These are phyloP conservation scores for Garrulus glandarius DNA, from an alignment of 2,797 vertebrate species.

Conservation along the genomic window DNA sequence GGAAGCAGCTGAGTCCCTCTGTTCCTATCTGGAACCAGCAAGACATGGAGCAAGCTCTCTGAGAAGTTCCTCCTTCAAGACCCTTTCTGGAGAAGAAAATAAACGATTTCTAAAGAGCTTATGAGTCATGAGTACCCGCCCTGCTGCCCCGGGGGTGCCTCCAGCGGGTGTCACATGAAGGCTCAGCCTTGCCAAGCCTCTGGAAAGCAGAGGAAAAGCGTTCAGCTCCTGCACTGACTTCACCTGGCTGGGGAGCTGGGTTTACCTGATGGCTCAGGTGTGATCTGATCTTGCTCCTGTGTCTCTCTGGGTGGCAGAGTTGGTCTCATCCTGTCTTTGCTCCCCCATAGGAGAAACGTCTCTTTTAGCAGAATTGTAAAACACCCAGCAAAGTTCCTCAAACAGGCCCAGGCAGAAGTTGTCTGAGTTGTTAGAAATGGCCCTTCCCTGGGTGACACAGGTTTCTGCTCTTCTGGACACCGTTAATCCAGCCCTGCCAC, in stretches of 20 bases:
- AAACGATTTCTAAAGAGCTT: slow-evolving; percentile 12
- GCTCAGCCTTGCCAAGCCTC: not conserved
- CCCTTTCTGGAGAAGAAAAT: slow-evolving; percentile 4
- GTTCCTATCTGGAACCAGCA: not conserved
- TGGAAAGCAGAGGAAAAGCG: not conserved
- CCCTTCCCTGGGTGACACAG: not conserved
- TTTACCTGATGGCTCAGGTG: not conserved
- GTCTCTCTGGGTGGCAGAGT: not conserved
- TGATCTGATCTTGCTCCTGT: not conserved
- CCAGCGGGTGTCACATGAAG: not conserved
- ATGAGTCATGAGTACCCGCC: slow-evolving; percentile 26
- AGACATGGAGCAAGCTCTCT: not conserved
- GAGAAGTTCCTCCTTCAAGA: slow-evolving; percentile 4
- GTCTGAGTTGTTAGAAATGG: not conserved
- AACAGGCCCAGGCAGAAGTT: not conserved
- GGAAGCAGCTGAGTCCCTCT: not conserved
- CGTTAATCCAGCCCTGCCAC: rapidly evolving
- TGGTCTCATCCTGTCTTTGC: not conserved
- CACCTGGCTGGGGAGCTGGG: not conserved
- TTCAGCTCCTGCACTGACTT: not conserved
- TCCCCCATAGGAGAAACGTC: rapidly evolving
- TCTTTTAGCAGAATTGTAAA: not conserved
- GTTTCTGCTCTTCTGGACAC: not conserved
- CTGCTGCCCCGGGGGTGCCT: slow-evolving; percentile 10
- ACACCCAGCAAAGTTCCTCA: not conserved